These are phyloP conservation scores for Calypte anna DNA, from an alignment of 2,113 vertebrate genomes.

Conservation along the genomic window DNA sequence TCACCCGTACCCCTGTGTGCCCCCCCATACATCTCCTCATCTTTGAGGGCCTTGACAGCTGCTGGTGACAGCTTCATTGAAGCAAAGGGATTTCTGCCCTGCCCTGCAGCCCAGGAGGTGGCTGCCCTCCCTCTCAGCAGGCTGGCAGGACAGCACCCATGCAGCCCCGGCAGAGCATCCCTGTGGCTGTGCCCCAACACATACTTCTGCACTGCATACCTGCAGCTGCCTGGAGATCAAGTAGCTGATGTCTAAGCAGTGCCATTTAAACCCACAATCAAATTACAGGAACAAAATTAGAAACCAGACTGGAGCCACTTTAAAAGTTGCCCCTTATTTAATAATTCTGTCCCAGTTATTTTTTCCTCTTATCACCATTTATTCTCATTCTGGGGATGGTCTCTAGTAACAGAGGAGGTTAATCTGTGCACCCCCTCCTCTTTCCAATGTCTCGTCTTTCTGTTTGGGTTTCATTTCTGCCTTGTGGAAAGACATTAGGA, in stretches of 20 bases:
- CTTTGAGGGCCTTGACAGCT: not conserved
- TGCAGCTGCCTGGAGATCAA: constrained; percentile 14
- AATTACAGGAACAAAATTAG: constrained; percentile 62
- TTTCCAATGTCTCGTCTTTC: constrained; percentile 4
- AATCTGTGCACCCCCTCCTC: not conserved
- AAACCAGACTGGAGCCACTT: constrained; percentile 70
- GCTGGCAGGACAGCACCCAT: accelerated
- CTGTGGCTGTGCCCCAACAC: accelerated
- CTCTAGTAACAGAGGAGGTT: not conserved
- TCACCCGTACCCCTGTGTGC: accelerated
- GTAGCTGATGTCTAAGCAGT: constrained; percentile 23
- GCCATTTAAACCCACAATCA: constrained; percentile 60
- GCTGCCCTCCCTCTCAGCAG: not conserved
- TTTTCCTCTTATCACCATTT: constrained; percentile 43
- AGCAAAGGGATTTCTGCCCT: not conserved
- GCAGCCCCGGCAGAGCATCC: not conserved
- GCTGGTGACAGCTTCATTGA: accelerated
- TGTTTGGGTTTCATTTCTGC: not conserved
- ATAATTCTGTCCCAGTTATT: constrained; percentile 48
- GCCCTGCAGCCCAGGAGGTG: accelerated
- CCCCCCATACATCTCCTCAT: not conserved
- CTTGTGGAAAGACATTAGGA: not conserved
- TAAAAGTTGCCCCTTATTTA: constrained; percentile 57
- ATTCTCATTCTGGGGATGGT: constrained; percentile 31
- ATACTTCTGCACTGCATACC: not conserved